phyloP scores from a whole-genome alignment of 2,888 invertebrate species.

The Lottia gigantea region DNA sequence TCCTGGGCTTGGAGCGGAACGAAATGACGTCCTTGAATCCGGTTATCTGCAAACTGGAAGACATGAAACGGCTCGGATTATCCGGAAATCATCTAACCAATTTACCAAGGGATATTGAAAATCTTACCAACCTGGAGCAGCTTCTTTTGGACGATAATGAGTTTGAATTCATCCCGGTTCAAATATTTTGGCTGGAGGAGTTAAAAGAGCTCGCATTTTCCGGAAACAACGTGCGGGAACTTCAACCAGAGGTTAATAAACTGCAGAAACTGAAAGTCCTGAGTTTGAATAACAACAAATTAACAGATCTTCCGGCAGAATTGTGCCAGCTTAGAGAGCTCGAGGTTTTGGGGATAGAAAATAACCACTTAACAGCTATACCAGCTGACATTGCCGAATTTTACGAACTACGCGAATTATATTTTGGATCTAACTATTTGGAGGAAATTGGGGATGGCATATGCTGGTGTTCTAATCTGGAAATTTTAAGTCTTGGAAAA shows the following conservation, averaged over 20 bases:
- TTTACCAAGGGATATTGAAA: conserved; percentile 59
- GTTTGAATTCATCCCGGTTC: conserved; percentile 62
- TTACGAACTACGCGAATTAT: conserved; percentile 55
- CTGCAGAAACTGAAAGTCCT: conserved; percentile 52
- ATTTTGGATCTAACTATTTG: conserved; percentile 57
- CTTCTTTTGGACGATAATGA: conserved; percentile 61
- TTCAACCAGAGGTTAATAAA: conserved; percentile 53
- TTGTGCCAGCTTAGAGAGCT: conserved; percentile 45
- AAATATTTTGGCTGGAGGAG: conserved; percentile 55
- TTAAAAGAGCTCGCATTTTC: conserved; percentile 59
- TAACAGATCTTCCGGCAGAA: conserved; percentile 54
- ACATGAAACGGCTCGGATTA: conserved; percentile 51
- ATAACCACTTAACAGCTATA: conserved; percentile 51
- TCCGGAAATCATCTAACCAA: conserved; percentile 62
- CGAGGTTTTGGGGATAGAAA: conserved; percentile 55
- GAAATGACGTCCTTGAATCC: conserved; percentile 54
- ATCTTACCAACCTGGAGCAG: conserved; percentile 51
- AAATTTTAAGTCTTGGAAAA: conserved; percentile 53
- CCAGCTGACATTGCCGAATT: conserved; percentile 56
- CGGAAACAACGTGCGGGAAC: conserved; percentile 50
- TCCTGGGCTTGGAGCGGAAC: conserved; percentile 59
- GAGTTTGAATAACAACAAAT: conserved; percentile 56
- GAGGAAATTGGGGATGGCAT: conserved; percentile 57
- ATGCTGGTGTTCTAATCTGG: conserved; percentile 53
- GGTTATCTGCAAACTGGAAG: conserved; percentile 56